Conservation (phyloP, 2,113 vertebrate genomes). For the Coreoperca whiteheadi region DNA sequence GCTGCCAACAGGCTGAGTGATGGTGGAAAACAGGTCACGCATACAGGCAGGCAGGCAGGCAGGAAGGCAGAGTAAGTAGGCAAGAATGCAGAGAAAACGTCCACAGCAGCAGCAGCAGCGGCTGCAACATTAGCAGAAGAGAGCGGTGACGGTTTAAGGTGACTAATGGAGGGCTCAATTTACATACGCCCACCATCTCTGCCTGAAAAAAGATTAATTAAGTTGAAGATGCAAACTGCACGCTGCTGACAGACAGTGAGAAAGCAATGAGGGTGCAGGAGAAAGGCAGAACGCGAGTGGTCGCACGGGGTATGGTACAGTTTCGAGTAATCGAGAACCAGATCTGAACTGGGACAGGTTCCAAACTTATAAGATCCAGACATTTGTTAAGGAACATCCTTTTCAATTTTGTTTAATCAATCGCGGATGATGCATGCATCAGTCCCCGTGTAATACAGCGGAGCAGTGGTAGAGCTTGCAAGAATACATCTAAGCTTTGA, state of each 20-base stretch:
- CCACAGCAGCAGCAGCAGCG: conserved; percentile 8
- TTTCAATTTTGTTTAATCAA: background rate
- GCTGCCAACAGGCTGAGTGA: conserved; percentile 13
- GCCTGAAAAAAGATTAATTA: conserved; percentile 60
- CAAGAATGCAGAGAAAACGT: conserved; percentile 39
- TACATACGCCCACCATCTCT: conserved; percentile 67
- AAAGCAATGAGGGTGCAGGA: conserved; percentile 15
- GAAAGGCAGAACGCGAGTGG: background rate
- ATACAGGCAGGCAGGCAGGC: conserved; percentile 12
- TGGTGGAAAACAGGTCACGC: conserved; percentile 33
- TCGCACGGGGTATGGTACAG: background rate
- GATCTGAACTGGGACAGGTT: background rate
- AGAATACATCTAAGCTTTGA: background rate
- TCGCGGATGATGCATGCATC: background rate
- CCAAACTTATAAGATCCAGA: background rate
- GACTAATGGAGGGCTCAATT: conserved; percentile 64
- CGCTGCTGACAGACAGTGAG: background rate
- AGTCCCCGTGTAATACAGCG: too few relatives aligned
- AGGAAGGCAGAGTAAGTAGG: background rate
- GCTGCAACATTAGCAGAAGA: conserved; percentile 15
- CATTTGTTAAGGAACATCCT: background rate
- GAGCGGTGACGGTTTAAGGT: conserved; percentile 25
- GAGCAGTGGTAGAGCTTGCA: background rate
- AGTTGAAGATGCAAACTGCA: conserved; percentile 31
- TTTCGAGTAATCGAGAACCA: background rate